These are phyloP conservation scores for Aix galericulata DNA, from an alignment of 2,113 vertebrate species.

Conservation along the genomic window DNA sequence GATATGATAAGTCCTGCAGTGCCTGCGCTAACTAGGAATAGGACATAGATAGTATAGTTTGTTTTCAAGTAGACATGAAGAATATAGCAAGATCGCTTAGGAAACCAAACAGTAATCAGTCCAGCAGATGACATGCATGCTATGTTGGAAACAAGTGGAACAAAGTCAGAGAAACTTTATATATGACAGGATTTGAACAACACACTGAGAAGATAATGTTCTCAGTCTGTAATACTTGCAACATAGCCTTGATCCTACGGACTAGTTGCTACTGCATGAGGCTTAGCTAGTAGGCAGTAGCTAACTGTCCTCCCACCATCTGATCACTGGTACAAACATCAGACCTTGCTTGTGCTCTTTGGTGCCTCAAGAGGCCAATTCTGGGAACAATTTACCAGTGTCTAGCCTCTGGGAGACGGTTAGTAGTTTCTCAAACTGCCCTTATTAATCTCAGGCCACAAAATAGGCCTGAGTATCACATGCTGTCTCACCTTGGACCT, in stretches of 20 bases:
- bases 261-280: not conserved
- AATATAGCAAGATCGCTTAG: not conserved
- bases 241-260: not conserved
- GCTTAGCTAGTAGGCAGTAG: not conserved
- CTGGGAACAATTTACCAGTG: not conserved
- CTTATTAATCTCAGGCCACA: not conserved
- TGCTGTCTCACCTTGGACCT: conserved; percentile 6
- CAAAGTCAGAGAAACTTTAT: not conserved
- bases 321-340: not conserved
- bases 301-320: not conserved
- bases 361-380: not conserved
- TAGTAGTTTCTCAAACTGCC: not conserved
- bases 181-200: not conserved
- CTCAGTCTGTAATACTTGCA: not conserved
- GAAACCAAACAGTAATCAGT: not conserved
- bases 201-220: not conserved
- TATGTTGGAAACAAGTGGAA: not conserved
- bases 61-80: not conserved
- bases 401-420: not conserved
- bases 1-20: not conserved
- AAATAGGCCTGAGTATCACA: not conserved
- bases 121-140: not conserved
- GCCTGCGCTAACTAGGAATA: not conserved
- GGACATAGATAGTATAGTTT: not conserved
- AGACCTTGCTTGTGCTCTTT: not conserved